A percentile compares a stretch with the other conserved stretches of the same genome.
Conservation (phyloP, 1,140 invertebrate species). For the Hylaeus anthracinus region DNA sequence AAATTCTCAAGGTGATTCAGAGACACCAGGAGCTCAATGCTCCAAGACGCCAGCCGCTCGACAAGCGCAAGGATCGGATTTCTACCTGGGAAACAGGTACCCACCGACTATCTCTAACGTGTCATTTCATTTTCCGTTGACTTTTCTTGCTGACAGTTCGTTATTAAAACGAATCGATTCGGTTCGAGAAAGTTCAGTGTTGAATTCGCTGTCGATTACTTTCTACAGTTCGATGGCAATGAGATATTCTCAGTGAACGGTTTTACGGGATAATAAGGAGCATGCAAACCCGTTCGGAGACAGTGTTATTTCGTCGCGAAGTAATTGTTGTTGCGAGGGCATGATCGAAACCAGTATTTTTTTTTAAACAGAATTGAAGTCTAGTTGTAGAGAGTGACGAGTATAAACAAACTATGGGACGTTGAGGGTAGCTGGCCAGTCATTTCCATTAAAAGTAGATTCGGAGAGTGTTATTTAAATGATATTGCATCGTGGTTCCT, state of each 20-base stretch:
- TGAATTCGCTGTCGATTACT: not conserved
- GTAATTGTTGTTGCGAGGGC: not conserved
- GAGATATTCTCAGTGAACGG: not conserved
- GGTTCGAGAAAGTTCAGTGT: too few relatives aligned
- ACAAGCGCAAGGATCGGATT: slow-evolving; percentile 53
- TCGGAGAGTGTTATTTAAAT: slow-evolving; percentile 2
- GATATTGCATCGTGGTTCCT: too few relatives aligned
- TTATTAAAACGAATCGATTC: not conserved
- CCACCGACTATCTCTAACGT: not conserved
- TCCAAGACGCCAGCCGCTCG: slow-evolving; percentile 79
- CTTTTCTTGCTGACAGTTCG: not conserved
- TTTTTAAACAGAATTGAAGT: not conserved
- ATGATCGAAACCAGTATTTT: not conserved
- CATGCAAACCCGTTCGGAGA: not conserved
- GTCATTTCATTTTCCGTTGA: slow-evolving; percentile 3
- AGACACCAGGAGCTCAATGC: slow-evolving; percentile 68
- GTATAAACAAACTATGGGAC: slow-evolving; percentile 4
- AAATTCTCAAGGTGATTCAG: slow-evolving; percentile 78
- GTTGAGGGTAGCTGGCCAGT: not conserved
- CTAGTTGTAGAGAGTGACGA: not conserved
- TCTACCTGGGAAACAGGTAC: slow-evolving; percentile 69
- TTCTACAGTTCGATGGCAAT: not conserved
- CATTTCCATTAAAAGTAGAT: not conserved
- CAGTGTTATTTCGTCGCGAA: not conserved
- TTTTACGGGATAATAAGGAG: not conserved